Conservation (phyloP, 2,113 vertebrate genomes). For the Girardinichthys multiradiatus region DNA sequence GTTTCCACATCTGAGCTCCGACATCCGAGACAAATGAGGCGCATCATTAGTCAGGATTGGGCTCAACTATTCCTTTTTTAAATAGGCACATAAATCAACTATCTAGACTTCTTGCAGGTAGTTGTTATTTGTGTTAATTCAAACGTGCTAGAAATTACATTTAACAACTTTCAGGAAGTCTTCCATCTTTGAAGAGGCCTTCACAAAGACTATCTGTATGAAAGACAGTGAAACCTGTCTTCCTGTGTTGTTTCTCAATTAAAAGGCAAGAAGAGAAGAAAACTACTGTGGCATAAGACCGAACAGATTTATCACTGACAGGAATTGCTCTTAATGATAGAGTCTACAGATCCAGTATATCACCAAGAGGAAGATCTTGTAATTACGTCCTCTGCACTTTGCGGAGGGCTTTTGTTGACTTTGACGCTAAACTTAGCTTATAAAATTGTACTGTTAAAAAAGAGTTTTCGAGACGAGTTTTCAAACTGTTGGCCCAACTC, state of each 20-base stretch:
- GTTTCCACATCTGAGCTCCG: no score
- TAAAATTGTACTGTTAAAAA: not conserved
- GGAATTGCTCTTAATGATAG: conserved; percentile 49
- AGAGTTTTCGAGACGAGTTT: not conserved
- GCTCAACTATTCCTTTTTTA: no score
- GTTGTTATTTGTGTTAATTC: not conserved
- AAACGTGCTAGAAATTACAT: not conserved
- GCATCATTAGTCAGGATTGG: no score
- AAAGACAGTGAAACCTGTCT: conserved; percentile 10
- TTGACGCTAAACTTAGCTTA: conserved; percentile 13
- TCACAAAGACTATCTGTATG: not conserved
- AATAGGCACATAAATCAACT: not conserved
- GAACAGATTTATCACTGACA: conserved; percentile 36
- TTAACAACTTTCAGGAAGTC: not conserved
- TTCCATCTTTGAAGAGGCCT: not conserved
- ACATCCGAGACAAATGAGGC: no score
- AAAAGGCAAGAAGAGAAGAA: conserved; percentile 25
- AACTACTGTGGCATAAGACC: conserved; percentile 18
- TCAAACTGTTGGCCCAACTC: not conserved
- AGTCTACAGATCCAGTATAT: not conserved
- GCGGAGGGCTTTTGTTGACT: not conserved
- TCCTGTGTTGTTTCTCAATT: conserved; percentile 34
- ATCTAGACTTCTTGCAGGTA: not conserved
- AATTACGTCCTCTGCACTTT: conserved; percentile 32
- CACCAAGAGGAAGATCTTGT: conserved; percentile 22